Base-by-base conservation (phyloP, 1,140 invertebrate genomes). In the Heliconius melpomene region DNA sequence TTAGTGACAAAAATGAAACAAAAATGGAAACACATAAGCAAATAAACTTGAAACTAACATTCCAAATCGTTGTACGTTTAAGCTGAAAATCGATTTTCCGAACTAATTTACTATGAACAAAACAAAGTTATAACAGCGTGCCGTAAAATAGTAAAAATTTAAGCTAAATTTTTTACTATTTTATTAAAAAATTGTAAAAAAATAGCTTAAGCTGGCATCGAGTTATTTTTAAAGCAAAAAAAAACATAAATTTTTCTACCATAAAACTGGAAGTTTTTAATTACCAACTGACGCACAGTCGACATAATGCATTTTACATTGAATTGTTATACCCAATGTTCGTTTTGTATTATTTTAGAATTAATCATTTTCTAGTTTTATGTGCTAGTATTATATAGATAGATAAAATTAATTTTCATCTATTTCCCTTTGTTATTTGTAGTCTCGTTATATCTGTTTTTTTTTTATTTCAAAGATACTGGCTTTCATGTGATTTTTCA, bases 251-350 rank as follows among this genome's bases (percentile, higher is more conserved):
- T 76, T 76, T 76, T 57, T 38, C 40, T 32, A 7, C n/a, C 13
- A 23, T 26, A 40, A 76, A 76, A 38, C 23, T 66, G 40, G 54
- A n/a, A 76, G n/a, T 76, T 76, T 75, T 76, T 76, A 66, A 76
- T 70, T 57, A 76, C 74, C n/a, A 76, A 9, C 54, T 70, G 74
- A 23, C 54, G 74, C n/a, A 75, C n/a, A 9, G 54, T 60, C n/a
- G 54, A 60, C 60, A 66, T 66, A 66, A 66, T 66, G n/a, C 3
- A 29, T 66, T 66, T 26, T 66, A 1, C 60, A 29, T 66, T 29
- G 23, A 66, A 13, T 23, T 66, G 11, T 66, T 36, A 5, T 9
- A 66, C 26, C 13, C 26, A 16, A 66, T 29, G 26, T 6, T 66
- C 3, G 3, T 16, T 29, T 11, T 26, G 11, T 13, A 11, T 26